phyloP scores from a whole-genome alignment of 2,113 vertebrate genomes.

The Dendrocopos noguchii region DNA sequence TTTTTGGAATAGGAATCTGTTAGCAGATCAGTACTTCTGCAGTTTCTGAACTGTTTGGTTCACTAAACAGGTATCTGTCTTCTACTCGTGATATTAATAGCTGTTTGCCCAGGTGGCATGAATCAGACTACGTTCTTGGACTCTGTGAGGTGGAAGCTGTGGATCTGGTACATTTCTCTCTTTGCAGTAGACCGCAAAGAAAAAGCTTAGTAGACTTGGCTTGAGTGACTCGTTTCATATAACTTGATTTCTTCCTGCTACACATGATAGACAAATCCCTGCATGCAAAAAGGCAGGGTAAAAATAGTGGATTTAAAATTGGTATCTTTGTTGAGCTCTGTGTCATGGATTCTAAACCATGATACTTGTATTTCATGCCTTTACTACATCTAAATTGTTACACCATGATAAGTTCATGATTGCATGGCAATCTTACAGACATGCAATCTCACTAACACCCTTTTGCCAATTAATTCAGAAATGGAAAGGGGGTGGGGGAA shows the following conservation, averaged over 20 bases:
- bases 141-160: background rate
- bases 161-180: background rate
- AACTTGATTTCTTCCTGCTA: background rate
- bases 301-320: background rate
- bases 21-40: background rate
- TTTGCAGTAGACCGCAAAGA: background rate
- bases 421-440: conserved; percentile 5
- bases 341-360: conserved; percentile 2
- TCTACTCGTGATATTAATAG: background rate
- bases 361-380: conserved; percentile 18
- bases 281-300: background rate
- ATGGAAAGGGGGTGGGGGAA: background rate
- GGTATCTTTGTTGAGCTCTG: background rate
- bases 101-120: background rate
- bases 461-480: conserved; percentile 14
- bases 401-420: background rate
- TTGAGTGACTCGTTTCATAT: background rate
- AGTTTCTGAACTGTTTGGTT: conserved; percentile 2
- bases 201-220: background rate
- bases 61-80: background rate
- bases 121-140: background rate
- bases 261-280: background rate
- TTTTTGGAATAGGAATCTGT: background rate
- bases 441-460: background rate
- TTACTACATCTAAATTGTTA: background rate